A percentile compares a stretch with the other conserved stretches of the same genome.
Conservation (phyloP, 2,888 invertebrate genomes). For the Oligia fasciuncula region DNA sequence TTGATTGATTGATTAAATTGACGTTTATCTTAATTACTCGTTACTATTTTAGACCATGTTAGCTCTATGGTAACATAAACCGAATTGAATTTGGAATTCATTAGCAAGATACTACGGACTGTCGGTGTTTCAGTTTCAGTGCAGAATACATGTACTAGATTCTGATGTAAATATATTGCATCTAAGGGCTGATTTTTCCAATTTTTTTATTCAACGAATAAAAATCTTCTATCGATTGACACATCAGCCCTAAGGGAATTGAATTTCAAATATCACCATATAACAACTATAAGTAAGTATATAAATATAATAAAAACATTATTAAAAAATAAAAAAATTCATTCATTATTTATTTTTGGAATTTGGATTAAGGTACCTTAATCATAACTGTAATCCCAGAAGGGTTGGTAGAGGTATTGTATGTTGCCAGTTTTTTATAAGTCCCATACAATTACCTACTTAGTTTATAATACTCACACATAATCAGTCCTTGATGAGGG, state of each 20-base stretch:
- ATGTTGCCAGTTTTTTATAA: neutral
- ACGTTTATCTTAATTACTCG: neutral
- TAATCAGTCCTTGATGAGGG: conserved; percentile 91
- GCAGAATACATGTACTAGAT: no score
- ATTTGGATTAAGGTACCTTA: no score
- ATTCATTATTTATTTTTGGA: no score
- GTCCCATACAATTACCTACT: neutral
- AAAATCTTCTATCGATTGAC: no score
- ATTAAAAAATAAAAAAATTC: no score
- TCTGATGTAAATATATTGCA: neutral
- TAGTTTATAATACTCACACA: conserved; percentile 84
- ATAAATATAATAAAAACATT: no score
- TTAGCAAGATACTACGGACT: neutral
- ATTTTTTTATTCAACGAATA: no score
- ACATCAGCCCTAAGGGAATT: neutral
- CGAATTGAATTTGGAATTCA: neutral
- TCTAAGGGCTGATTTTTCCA: no score
- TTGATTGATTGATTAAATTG: neutral
- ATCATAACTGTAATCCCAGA: no score
- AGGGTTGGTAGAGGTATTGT: neutral
- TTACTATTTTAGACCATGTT: neutral
- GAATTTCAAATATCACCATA: no score
- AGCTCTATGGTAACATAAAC: neutral
- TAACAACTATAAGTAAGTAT: no score
- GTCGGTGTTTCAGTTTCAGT: neutral